A percentile compares a stretch with the other conserved stretches of the same genome.
Evolutionary conservation across 2,113 vertebrate species (phyloP).

Genomic region (Oriolus oriolus): DNA sequence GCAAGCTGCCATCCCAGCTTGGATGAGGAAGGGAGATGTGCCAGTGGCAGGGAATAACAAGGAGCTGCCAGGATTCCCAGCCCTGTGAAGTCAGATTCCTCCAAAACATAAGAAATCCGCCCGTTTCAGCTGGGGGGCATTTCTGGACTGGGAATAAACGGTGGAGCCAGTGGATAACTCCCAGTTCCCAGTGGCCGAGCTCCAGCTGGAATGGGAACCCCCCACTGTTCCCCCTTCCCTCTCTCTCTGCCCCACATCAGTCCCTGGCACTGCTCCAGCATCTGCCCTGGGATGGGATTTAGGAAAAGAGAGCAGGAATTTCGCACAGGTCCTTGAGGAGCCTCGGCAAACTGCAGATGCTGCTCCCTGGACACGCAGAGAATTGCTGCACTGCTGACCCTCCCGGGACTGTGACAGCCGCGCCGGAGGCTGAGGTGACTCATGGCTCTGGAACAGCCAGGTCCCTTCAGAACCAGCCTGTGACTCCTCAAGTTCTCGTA

Average conservation of each 20-base stretch:
- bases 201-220: background rate
- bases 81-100: background rate
- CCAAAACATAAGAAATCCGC: accelerated
- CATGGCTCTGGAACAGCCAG: background rate
- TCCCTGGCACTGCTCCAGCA: background rate
- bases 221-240: too few relatives aligned
- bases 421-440: background rate
- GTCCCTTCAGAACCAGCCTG: background rate
- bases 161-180: background rate
- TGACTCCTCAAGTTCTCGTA: background rate
- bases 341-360: background rate
- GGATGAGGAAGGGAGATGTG: background rate
- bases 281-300: accelerated
- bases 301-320: background rate
- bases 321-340: background rate
- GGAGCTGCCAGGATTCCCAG: background rate
- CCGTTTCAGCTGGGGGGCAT: background rate
- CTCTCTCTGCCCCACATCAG: background rate
- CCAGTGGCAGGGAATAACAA: background rate
- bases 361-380: too few relatives aligned
- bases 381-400: background rate
- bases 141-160: background rate
- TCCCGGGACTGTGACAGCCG: accelerated
- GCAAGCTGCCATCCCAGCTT: background rate
- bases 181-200: background rate